These are phyloP conservation scores for Myiothlypis coronata DNA, from an alignment of 2,797 vertebrate genomes.

Conservation along the genomic window DNA sequence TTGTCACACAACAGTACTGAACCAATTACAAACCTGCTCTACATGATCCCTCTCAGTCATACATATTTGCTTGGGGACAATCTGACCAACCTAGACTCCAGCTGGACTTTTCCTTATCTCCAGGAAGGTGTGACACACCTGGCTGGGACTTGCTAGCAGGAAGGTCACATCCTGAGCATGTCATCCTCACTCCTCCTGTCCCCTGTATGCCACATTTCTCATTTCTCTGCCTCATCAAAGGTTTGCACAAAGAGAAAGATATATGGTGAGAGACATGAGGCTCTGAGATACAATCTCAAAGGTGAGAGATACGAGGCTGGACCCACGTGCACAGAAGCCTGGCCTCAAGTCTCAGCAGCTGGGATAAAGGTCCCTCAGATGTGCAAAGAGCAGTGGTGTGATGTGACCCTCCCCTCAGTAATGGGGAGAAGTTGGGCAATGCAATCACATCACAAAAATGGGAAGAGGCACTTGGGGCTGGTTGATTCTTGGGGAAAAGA, in stretches of 20 bases:
- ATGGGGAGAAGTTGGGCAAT: neutral
- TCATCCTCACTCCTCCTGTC: neutral
- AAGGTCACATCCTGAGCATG: neutral
- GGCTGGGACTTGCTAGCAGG: neutral
- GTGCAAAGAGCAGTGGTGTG: neutral
- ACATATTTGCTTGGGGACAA: neutral
- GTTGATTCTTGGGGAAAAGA: neutral
- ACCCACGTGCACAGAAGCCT: rapidly evolving
- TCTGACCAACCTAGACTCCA: rapidly evolving
- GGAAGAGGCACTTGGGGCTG: neutral
- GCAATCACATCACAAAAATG: neutral
- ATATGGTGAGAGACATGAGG: rapidly evolving
- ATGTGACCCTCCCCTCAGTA: neutral
- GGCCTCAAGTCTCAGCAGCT: neutral
- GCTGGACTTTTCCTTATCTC: neutral
- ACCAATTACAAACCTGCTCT: neutral
- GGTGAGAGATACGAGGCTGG: rapidly evolving
- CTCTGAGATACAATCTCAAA: neutral
- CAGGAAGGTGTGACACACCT: neutral
- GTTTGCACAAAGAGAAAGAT: neutral
- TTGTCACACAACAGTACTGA: conserved; percentile 47
- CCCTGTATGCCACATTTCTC: neutral
- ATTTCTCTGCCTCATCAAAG: neutral
- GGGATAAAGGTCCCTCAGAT: neutral
- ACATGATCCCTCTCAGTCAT: neutral